Evolutionary conservation across 2,113 vertebrate genomes (phyloP), one percentile per base, ranked within the genome.

Genomic region (Otus sunia): DNA sequence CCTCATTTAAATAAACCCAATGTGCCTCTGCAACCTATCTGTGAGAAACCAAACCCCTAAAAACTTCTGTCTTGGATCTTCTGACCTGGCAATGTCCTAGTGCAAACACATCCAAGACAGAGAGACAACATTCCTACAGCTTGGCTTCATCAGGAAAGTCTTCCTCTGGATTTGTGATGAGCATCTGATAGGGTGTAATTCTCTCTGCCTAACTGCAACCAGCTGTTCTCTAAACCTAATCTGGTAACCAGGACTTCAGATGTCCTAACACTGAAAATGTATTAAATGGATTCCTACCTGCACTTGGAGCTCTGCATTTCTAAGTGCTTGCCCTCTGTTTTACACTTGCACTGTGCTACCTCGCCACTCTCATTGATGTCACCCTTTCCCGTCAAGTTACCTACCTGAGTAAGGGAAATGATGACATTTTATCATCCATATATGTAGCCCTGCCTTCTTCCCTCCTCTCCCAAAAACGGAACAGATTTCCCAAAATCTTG

Each of bases 1-100:
- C 32, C 6, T 53, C 60, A 11, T 43, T 68, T 80, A 30, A 49
- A 64, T 41, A 53, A 59, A 84, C 21, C 20, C 30, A 27, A 64
- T 13, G 26, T 68, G 21, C 13, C 7, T 34, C 27, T 64, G 45
- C 32, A 72, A 55, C 20, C 22, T 34, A 8, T 45, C 55, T 26
- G 16, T 59, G 36, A 75, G 62, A 75, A 52, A 64, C 6, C 2
- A 0, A 49, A 56, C 15, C 5, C 34, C 3, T 0, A 34, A 82
- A 60, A 52, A 18, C 1, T 1, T 27, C 36, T 2, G 0, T 50
- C 17, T 64, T n/a, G 37, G 21, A 26, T 58, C 26, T 91, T 63
- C 55, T 56, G n/a, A 39, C 36, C 15, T 52, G 74, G 59, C 25
- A 41, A 29, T 1, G 0, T 58, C 30, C 29, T 29, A 16, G 12